Conservation (phyloP, 2,113 vertebrate species). For the Tympanuchus pallidicinctus region DNA sequence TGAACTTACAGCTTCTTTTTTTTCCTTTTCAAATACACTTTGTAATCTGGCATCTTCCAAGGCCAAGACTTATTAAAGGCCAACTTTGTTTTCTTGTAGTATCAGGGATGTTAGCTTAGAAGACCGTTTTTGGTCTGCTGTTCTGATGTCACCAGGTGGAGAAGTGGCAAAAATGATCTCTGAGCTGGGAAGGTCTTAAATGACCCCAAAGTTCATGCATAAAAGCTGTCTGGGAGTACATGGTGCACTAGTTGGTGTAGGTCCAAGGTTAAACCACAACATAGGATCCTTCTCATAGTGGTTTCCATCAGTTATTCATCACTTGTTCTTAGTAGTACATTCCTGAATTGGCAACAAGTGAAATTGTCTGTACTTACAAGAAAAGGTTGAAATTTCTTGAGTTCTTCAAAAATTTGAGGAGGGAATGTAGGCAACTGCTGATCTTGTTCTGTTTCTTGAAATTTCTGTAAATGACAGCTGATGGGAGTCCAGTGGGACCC, state of each 20-base stretch:
- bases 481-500: neutral
- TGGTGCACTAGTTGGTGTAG: neutral
- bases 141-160: neutral
- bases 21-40: neutral
- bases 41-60: neutral
- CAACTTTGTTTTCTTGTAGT: neutral
- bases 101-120: neutral
- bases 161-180: neutral
- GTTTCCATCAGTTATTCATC: neutral
- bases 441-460: neutral
- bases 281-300: neutral
- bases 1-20: neutral
- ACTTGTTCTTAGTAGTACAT: neutral
- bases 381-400: neutral
- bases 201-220: neutral
- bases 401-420: neutral
- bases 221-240: neutral
- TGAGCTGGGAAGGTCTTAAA: neutral
- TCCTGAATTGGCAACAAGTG: neutral
- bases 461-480: neutral
- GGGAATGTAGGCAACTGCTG: neutral
- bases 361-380: neutral
- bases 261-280: fast-evolving
- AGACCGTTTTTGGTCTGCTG: neutral
- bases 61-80: neutral